Evolutionary conservation across 2,113 vertebrate species (phyloP).

Genomic region (Haemorhous mexicanus): DNA sequence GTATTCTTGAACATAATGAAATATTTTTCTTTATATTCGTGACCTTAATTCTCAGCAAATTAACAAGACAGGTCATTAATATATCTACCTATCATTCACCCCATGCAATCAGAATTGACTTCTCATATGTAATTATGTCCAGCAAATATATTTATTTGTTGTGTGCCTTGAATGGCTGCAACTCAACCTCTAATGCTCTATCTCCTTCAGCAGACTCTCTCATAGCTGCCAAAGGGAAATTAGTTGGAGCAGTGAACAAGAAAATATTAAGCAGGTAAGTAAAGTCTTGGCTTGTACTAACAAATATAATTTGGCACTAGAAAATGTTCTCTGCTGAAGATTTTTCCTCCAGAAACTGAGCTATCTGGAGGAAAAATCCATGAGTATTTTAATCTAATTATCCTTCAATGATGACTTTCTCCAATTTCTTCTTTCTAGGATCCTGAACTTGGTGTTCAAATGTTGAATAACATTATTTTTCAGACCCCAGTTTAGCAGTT

Average conservation of each 20-base stretch:
- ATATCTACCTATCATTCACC: not conserved
- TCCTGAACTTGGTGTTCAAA: not conserved
- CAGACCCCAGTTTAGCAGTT: not conserved
- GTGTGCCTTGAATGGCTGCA: not conserved
- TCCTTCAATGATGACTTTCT: not conserved
- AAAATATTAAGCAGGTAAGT: not conserved
- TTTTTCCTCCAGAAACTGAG: not conserved
- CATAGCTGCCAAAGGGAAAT: not conserved
- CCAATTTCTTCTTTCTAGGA: not conserved
- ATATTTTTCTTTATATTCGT: not conserved
- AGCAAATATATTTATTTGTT: not conserved
- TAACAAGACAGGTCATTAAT: not conserved
- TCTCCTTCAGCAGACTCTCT: not conserved
- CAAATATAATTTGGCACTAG: not conserved
- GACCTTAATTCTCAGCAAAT: not conserved
- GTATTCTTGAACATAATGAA: not conserved
- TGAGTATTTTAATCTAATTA: not conserved
- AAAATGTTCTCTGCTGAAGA: not conserved
- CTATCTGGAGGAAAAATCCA: not conserved
- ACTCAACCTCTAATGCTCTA: not conserved
- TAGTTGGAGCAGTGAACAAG: not conserved
- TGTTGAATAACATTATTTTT: not conserved
- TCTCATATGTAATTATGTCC: not conserved
- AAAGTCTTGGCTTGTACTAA: not conserved
- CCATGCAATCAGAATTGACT: not conserved